These are phyloP conservation scores for Onychostruthus taczanowskii DNA, from an alignment of 2,113 vertebrate species.

Conservation along the genomic window DNA sequence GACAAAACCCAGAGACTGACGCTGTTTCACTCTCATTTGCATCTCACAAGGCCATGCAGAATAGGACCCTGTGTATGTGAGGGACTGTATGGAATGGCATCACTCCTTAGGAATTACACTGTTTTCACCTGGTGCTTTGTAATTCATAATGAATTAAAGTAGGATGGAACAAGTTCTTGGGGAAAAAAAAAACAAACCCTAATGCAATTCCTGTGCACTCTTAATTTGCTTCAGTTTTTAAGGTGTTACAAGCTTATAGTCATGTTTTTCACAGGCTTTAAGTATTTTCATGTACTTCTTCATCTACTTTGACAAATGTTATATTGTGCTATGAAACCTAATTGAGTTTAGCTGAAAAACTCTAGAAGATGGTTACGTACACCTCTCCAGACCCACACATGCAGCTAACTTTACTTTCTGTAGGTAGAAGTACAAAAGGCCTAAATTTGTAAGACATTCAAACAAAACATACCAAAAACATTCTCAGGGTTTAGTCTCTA, in stretches of 20 bases:
- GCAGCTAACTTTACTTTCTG: background rate
- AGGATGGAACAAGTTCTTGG: background rate
- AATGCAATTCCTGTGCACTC: background rate
- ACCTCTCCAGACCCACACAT: background rate
- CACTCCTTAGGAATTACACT: background rate
- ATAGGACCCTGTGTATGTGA: background rate
- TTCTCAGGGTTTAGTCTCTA: background rate
- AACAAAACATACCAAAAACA: background rate
- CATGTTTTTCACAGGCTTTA: background rate
- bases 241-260: background rate
- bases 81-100: background rate
- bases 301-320: background rate
- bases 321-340: background rate
- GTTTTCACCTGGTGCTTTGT: background rate
- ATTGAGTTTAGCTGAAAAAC: background rate
- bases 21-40: background rate
- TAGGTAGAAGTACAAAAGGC: background rate
- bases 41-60: background rate
- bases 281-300: background rate
- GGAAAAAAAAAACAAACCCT: accelerated
- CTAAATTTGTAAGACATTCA: background rate
- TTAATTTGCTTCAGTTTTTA: background rate
- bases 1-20: background rate
- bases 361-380: background rate
- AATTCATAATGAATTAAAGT: background rate